Evolutionary conservation across 2,888 invertebrate genomes (phyloP), one percentile per base, ranked within the genome.

Genomic region (Epinotia demarniana): DNA sequence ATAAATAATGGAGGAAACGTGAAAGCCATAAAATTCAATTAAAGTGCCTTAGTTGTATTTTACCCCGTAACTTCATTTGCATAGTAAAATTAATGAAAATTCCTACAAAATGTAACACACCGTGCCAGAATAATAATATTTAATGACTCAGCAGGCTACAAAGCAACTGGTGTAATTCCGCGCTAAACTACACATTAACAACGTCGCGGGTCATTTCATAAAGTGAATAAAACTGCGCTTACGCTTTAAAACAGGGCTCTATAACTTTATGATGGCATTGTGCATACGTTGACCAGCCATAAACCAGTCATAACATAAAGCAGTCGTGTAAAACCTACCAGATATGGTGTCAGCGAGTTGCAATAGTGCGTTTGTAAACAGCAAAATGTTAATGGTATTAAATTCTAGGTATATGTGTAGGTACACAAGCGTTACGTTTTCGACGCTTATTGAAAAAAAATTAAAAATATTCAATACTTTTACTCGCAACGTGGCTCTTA

Each of bases 291-390:
- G n/a, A n/a, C n/a, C n/a, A n/a, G n/a, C n/a, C n/a, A n/a, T n/a
- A 73, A 73, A 74, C 62, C 55, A 43, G 73, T 62, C 62, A 62
- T 74, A 69, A 74, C 62, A 62, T 74, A 69, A 74, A 39, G 63
- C 62, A 57, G 68, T 57, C 61, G 43, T 62, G 13, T 61, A 68
- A 60, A 33, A 27, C 39, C 49, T 62, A 19, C 13, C 46, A 68
- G 53, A 43, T n/a, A 19, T 18, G 19, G 53, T 27, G 55, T 69
- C 62, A 57, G 68, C 62, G 16, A 46, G 23, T 18, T 39, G 58
- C 46, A 69, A 23, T 19, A n/a, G 53, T 18, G 33, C 33, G 53
- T 6, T n/a, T 16, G 49, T 49, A 63, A 63, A 16, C 46, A 16
- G 3, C 12, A 19, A 46, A 46, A 46, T 43, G 12, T 46, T 16